phyloP scores from a whole-genome alignment of 2,797 vertebrate genomes.

The Melanotaenia boesemani region DNA sequence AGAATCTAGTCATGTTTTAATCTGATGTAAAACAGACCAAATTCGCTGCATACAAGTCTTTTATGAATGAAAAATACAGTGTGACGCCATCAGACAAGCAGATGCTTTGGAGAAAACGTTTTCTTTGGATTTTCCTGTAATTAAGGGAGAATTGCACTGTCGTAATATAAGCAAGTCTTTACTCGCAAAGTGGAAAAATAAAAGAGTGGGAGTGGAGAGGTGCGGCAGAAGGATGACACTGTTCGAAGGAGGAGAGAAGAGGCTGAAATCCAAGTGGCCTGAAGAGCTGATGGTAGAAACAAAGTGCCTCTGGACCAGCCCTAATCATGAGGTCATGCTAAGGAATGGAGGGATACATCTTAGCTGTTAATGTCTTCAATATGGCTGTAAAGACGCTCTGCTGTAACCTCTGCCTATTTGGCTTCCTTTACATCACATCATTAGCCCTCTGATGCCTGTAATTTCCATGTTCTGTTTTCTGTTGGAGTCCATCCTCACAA shows the following conservation, averaged over 20 bases:
- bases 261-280: slow-evolving; percentile 59
- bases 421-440: slow-evolving; percentile 60
- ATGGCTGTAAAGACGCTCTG: slow-evolving; percentile 66
- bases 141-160: slow-evolving; percentile 73
- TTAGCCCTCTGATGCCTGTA: slow-evolving; percentile 69
- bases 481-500: slow-evolving; percentile 59
- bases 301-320: slow-evolving; percentile 60
- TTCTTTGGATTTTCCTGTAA: slow-evolving; percentile 71
- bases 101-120: slow-evolving; percentile 54
- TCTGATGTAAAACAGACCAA: slow-evolving; percentile 31
- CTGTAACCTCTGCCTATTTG: slow-evolving; percentile 55
- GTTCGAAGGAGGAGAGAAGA: slow-evolving; percentile 36
- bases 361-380: slow-evolving; percentile 81
- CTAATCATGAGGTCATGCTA: slow-evolving; percentile 81
- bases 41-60: slow-evolving; percentile 48
- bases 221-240: slow-evolving; percentile 39
- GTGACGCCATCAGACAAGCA: slow-evolving; percentile 39
- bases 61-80: slow-evolving; percentile 62
- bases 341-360: slow-evolving; percentile 75
- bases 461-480: slow-evolving; percentile 69
- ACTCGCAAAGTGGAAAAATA: slow-evolving; percentile 67
- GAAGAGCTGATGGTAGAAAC: slow-evolving; percentile 71
- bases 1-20: slow-evolving; percentile 51
- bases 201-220: slow-evolving; percentile 55
- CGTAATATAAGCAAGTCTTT: slow-evolving; percentile 71